These are phyloP conservation scores for Spheniscus mendiculus DNA, from an alignment of 2,113 vertebrate genomes.

Conservation along the genomic window DNA sequence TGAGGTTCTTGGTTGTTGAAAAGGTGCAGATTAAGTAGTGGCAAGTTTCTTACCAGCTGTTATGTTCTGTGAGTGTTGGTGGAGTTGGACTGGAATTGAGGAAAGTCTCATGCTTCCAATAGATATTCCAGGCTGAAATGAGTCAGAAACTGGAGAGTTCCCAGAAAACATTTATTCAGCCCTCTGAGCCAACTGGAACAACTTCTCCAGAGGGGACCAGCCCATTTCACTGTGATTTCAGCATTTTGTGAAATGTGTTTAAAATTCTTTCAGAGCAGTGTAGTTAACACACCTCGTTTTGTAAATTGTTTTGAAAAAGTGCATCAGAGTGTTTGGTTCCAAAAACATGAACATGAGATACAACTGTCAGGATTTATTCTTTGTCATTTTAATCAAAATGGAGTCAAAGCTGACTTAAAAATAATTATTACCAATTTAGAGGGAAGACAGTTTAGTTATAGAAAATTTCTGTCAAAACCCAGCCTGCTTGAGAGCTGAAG, in stretches of 20 bases:
- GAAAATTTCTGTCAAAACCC: neutral
- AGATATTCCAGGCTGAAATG: constrained; percentile 45
- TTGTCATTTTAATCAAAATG: neutral
- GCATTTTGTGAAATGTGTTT: neutral
- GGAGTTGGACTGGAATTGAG: neutral
- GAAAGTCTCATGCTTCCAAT: neutral
- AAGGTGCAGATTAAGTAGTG: neutral
- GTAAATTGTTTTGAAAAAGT: neutral
- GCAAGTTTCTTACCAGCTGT: neutral
- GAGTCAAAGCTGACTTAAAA: neutral
- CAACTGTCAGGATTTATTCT: neutral
- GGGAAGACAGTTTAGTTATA: neutral
- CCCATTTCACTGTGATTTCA: neutral
- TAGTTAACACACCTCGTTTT: neutral
- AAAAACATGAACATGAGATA: neutral
- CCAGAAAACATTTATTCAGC: neutral
- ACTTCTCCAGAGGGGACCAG: neutral
- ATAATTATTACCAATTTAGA: neutral
- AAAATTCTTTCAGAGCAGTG: neutral
- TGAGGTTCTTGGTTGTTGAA: neutral
- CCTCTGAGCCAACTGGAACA: neutral
- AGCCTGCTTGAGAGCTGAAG: neutral
- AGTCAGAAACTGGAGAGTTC: constrained; percentile 32
- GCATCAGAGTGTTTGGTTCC: neutral
- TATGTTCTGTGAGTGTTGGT: neutral